Base-by-base conservation (phyloP, 1,140 invertebrate species). In the Leptinotarsa defecta region DNA sequence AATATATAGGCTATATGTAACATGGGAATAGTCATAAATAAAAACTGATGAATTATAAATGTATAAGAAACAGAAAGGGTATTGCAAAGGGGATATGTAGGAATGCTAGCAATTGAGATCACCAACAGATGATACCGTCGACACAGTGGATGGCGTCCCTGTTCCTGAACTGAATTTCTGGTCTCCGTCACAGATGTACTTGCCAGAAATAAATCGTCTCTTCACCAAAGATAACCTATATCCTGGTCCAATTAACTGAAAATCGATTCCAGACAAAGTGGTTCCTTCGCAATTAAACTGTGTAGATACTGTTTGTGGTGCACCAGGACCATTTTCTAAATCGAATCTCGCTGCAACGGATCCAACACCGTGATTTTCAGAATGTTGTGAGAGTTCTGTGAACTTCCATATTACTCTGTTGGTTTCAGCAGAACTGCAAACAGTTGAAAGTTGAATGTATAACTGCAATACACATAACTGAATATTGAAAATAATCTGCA, bases 281-380 rank as follows among this genome's bases (percentile, higher is more conserved):
- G 96, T 95, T 64, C 96, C 96, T 87, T 97, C 96, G 86, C 95
- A 97, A 85, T 96, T 94, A 86, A 99, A 99, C 86, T 97, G 95
- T 20, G 95, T 92, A 22, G 93, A 93, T 77, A 98, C 92, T 5
- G 94, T 95, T 48, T 92, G 90, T 73, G 95, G 94, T 64, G 89
- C 91, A 17, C 94, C 94, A 1, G 95, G 95, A 0, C 95, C 95
- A 79, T 89, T 89, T 69, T 89, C 89, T 4, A 98, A 85, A 81
- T 98, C 95, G 79, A 98, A 94, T 57, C 96, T 91, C 19, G 96
- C 97, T 75, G 95, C 90, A 63, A 99, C 87, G 13, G 95, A 97
- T 1, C 96, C 96, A 20, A 96, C 92, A 6, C 95, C 95, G 78
- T 92, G 91, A 81, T 95, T 93, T 80, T 97, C 95, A 64, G 93